Conservation (phyloP, 2,113 vertebrate genomes). For the Lanius collurio region DNA sequence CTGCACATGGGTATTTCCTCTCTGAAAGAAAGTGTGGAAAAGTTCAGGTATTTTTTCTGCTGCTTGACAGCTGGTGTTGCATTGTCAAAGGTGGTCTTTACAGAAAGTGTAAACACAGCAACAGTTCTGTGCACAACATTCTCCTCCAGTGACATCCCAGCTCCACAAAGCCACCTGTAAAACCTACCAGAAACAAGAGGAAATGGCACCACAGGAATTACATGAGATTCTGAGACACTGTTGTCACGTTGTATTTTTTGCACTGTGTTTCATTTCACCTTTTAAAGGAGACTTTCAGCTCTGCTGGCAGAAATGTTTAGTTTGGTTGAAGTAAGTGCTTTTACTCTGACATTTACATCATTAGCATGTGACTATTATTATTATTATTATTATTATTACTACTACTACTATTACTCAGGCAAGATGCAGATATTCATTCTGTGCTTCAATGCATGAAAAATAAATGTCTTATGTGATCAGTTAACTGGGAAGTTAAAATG, state of each 20-base stretch:
- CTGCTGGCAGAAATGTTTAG: neutral
- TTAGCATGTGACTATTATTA: neutral
- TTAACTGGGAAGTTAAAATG: neutral
- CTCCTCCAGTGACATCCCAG: neutral
- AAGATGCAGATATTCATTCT: neutral
- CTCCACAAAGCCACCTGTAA: neutral
- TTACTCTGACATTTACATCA: neutral
- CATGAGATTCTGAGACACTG: neutral
- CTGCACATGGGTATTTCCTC: neutral
- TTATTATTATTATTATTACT: neutral
- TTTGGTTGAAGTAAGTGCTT: neutral
- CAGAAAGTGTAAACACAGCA: neutral
- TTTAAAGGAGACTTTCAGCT: neutral
- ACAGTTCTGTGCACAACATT: neutral
- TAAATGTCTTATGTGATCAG: neutral
- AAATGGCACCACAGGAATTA: neutral
- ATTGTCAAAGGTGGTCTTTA: neutral
- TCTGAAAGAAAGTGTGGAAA: neutral
- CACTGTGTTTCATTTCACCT: neutral
- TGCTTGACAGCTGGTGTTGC: neutral
- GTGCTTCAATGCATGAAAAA: neutral
- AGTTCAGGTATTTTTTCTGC: neutral
- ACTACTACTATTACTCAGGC: neutral
- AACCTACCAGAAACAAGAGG: neutral
- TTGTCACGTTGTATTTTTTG: neutral